Evolutionary conservation across 2,113 vertebrate genomes (phyloP).

Genomic region (Macquaria australasica): DNA sequence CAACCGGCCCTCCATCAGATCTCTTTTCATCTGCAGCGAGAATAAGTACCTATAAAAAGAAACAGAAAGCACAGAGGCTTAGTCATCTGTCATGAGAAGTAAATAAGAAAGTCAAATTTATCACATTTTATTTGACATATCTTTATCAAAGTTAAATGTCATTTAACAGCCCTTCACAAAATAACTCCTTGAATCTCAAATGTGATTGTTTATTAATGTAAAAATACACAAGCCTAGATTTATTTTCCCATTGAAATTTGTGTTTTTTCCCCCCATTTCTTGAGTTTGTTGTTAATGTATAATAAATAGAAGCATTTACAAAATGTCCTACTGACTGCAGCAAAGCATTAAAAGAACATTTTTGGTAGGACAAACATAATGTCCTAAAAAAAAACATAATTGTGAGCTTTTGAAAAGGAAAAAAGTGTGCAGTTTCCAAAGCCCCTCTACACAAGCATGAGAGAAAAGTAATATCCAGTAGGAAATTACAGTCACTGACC

Average conservation of each 20-base stretch:
- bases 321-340: not conserved
- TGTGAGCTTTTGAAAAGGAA: not conserved
- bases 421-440: conserved; percentile 6
- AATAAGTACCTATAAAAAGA: conserved; percentile 91
- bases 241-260: not conserved
- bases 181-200: not conserved
- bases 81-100: conserved; percentile 4
- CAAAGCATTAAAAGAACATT: conserved; percentile 8
- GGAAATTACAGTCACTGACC: conserved; percentile 82
- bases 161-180: not conserved
- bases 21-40: conserved; percentile 95
- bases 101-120: not conserved
- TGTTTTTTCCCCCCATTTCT: not conserved
- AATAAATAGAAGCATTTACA: not conserved
- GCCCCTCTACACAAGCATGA: conserved; percentile 12
- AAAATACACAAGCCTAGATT: not conserved
- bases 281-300: not conserved
- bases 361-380: not conserved
- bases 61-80: not conserved
- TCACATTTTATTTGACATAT: not conserved
- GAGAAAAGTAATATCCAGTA: conserved; percentile 46
- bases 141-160: not conserved
- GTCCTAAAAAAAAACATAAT: conserved; percentile 18
- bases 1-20: conserved; percentile 90
- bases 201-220: not conserved